Conservation (phyloP, 92 coral and sea anemone species). For the Metridium senile region DNA sequence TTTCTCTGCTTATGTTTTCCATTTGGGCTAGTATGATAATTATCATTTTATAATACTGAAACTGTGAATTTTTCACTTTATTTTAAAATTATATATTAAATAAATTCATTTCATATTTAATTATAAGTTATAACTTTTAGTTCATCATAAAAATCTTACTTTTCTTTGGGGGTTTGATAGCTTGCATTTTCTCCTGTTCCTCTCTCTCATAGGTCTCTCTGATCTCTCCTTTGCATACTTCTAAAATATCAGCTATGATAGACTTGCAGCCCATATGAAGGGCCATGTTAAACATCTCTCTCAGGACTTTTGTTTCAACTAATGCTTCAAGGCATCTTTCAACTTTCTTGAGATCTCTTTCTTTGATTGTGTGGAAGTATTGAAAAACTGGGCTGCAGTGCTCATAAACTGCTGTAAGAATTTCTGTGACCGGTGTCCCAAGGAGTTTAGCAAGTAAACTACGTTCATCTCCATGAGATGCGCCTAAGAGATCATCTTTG, state of each 20-base stretch:
- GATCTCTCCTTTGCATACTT: constrained; percentile 24
- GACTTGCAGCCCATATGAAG: constrained; percentile 60
- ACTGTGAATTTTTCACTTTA: no score
- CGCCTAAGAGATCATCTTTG: constrained; percentile 75
- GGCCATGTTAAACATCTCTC: constrained; percentile 72
- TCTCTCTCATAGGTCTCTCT: not conserved
- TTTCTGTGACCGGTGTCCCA: constrained; percentile 60
- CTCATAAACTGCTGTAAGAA: constrained; percentile 56
- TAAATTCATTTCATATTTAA: no score
- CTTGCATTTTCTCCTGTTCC: not conserved
- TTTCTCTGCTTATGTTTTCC: not conserved
- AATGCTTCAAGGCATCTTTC: constrained; percentile 42
- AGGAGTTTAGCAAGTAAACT: constrained; percentile 65
- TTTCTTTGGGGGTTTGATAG: constrained; percentile 40
- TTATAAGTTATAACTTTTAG: no score
- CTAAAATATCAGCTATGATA: constrained; percentile 36
- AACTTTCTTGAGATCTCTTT: constrained; percentile 46
- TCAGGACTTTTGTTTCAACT: constrained; percentile 36
- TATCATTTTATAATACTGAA: no score
- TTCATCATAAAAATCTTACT: constrained; percentile 26
- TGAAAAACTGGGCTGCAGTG: constrained; percentile 56
- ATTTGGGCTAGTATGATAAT: no score
- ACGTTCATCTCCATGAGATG: constrained; percentile 61
- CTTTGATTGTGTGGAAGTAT: not conserved
- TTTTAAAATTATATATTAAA: no score